Evolutionary conservation across 2,113 vertebrate genomes (phyloP).

Genomic region (Poeciliopsis turrubarensis): DNA sequence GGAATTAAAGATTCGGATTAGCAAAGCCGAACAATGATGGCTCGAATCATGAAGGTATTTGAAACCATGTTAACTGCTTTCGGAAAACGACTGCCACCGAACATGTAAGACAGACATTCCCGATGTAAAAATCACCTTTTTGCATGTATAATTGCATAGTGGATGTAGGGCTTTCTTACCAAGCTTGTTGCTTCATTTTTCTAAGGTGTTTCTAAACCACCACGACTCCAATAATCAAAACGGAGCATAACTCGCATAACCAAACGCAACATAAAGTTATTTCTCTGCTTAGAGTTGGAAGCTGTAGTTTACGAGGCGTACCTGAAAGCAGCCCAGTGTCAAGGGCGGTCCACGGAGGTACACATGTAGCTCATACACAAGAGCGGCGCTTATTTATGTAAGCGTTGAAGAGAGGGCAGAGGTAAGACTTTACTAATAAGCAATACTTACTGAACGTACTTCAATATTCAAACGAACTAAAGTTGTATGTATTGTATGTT

Average conservation of each 20-base stretch:
- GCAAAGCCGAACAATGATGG: neutral
- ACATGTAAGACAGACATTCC: neutral
- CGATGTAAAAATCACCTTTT: neutral
- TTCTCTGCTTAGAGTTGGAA: neutral
- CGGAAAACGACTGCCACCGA: neutral
- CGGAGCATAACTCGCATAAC: neutral
- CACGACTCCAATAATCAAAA: neutral
- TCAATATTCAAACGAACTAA: neutral
- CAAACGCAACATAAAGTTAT: too few species aligned
- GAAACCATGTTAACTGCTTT: neutral
- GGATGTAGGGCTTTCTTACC: neutral
- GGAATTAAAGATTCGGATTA: neutral
- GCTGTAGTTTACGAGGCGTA: constrained; percentile 3
- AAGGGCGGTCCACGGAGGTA: constrained; percentile 37
- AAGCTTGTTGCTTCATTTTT: neutral
- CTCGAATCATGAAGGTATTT: neutral
- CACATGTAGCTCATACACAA: neutral
- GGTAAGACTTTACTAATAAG: constrained; percentile 1
- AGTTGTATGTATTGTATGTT: too few species aligned
- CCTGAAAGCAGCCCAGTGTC: constrained; percentile 44
- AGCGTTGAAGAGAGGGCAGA: neutral
- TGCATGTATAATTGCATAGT: neutral
- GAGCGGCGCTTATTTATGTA: neutral
- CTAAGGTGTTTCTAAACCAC: neutral
- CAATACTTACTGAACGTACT: neutral